A percentile compares a stretch with the other conserved stretches of the same genome.
Conservation (phyloP, 2,797 vertebrate species). For the Coilia nasus region DNA sequence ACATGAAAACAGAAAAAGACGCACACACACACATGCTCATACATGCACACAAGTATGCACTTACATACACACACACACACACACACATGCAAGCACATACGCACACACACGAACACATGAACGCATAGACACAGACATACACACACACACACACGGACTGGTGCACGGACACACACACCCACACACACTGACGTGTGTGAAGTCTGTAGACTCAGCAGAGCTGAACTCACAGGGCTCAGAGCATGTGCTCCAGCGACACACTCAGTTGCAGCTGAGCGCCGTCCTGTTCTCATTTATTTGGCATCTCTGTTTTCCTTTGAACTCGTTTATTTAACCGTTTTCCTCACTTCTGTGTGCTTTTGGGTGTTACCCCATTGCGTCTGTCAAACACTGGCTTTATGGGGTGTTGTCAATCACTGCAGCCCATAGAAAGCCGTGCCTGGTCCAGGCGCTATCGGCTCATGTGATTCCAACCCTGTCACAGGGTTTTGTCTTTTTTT, state of each 20-base stretch:
- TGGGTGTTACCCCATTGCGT: neutral
- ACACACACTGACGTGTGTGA: neutral
- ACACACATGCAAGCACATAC: too few relatives aligned
- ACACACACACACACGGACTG: too few relatives aligned
- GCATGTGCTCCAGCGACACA: neutral
- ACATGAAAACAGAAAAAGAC: too few relatives aligned
- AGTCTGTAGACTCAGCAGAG: neutral
- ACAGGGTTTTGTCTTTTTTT: neutral
- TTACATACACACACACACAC: too few relatives aligned
- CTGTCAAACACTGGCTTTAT: neutral
- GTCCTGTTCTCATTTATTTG: neutral
- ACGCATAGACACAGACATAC: neutral
- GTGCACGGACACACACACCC: neutral
- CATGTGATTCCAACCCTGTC: neutral
- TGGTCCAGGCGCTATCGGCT: neutral
- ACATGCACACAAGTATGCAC: too few relatives aligned
- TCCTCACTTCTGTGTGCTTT: neutral
- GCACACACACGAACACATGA: too few relatives aligned
- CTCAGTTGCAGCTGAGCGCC: neutral
- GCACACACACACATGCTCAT: too few relatives aligned
- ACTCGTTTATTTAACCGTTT: neutral
- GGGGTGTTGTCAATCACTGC: neutral
- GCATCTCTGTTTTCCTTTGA: neutral
- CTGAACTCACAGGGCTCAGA: neutral
- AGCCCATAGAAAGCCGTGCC: neutral